Conservation (phyloP, 30 jellyfish, hydroid and myxozoan genomes). For the Hydra vulgaris region DNA sequence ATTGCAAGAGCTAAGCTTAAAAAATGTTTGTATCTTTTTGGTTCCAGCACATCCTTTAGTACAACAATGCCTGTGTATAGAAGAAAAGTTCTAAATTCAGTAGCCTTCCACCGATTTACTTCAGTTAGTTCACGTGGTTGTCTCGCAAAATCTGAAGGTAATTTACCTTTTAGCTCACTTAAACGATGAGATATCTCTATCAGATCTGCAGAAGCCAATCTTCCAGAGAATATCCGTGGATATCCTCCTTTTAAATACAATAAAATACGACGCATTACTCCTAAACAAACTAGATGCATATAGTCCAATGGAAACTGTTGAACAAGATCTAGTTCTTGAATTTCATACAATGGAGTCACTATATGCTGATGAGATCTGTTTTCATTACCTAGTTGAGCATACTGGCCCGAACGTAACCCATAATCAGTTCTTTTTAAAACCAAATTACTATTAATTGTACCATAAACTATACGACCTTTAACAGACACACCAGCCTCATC, state of each 20-base stretch:
- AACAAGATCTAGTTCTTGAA: neutral
- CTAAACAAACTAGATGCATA: conserved; percentile 21
- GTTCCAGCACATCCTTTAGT: neutral
- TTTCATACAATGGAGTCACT: neutral
- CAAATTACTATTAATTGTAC: neutral
- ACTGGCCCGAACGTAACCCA: neutral
- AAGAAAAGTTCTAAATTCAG: neutral
- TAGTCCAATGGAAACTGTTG: neutral
- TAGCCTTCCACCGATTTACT: neutral
- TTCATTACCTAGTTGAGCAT: neutral
- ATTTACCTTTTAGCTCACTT: neutral
- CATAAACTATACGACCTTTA: neutral
- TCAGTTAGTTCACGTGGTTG: neutral
- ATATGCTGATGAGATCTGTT: neutral
- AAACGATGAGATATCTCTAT: neutral
- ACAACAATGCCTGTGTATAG: neutral
- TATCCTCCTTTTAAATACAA: neutral
- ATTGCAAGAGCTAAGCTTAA: neutral
- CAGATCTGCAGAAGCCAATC: neutral
- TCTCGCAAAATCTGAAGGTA: neutral
- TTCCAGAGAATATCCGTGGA: neutral
- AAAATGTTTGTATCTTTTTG: neutral
- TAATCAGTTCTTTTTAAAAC: neutral
- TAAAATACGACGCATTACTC: conserved; percentile 10
- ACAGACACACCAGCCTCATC: neutral